Base-by-base conservation (phyloP, 2,888 invertebrate genomes). In the Monopis laevigella region DNA sequence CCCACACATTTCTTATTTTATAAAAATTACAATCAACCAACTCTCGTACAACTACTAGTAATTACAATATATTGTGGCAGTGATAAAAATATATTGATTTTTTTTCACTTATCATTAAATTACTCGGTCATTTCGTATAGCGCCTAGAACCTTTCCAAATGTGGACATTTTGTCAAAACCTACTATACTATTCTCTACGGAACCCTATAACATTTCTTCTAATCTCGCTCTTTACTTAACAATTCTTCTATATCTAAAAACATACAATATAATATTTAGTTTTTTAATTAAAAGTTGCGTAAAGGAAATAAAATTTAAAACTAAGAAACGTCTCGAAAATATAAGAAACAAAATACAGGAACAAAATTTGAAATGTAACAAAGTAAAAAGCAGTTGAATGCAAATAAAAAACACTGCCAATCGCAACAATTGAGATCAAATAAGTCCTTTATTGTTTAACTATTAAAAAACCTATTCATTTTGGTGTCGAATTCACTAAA, bases 401-500 rank as follows among this genome's bases (percentile, higher is more conserved):
- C 29, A n/a, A n/a, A 29, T 8, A 14, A 10, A 24, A 24, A 7
- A 6, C 24, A 24, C 24, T 24, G 24, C 24, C 24, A 24, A 24
- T 24, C 10, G 24, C 36, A 16, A 12, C 36, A n/a, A 39, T 29
- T 78, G 78, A 80, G 78, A 80, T 80, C 78, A 77, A 67, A 61
- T 59, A 70, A 73, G 70, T 74, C 72, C 64, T 64, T 55, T 53
- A 58, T 58, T 59, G 62, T 59, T 62, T 53, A 66, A 64, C 58
- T 65, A 59, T 56, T 32, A 53, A 44, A 29, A 50, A 60, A 56
- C 62, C 68, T 59, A 66, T 68, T 68, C 59, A 65, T 70, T 80
- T 80, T 80, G 78, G 78, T 74, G 66, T 77, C 75, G 56, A 73
- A 74, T 73, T 72, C 63, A 71, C 77, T 74, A 74, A 59, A 65